Evolutionary conservation across 53 echinoderm and acorn worm species (phyloP).

Genomic region (Crossaster papposus): DNA sequence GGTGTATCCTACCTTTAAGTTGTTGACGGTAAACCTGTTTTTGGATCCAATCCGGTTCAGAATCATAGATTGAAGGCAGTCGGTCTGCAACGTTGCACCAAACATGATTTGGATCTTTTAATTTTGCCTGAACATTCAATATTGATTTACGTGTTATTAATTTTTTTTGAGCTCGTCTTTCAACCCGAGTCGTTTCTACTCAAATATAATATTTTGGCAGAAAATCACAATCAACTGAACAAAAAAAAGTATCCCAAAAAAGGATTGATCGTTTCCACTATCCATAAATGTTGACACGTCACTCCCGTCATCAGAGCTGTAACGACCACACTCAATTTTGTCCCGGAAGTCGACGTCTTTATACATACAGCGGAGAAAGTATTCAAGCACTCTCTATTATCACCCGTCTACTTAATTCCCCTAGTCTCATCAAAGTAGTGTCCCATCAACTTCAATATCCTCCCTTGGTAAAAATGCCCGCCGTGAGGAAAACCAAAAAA

Average conservation of each 20-base stretch:
- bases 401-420: conserved; percentile 1
- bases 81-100: no score
- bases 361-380: background rate
- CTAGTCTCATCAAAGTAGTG: conserved; percentile 11
- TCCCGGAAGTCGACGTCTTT: conserved; percentile 39
- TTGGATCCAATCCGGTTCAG: no score
- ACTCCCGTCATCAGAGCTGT: background rate
- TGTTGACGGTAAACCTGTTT: no score
- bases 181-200: background rate
- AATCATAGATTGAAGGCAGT: no score
- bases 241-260: background rate
- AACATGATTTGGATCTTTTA: no score
- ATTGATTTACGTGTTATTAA: no score
- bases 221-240: background rate
- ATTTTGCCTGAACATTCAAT: no score
- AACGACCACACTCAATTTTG: background rate
- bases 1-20: no score
- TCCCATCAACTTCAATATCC: conserved; percentile 58
- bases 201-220: background rate
- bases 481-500: no score
- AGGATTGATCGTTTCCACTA: background rate
- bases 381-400: background rate
- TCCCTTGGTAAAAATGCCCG: conserved; percentile 4
- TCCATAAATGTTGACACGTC: background rate
- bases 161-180: background rate